These are phyloP conservation scores for Silvanus unidentatus DNA, from an alignment of 2,888 invertebrate species.

Conservation along the genomic window DNA sequence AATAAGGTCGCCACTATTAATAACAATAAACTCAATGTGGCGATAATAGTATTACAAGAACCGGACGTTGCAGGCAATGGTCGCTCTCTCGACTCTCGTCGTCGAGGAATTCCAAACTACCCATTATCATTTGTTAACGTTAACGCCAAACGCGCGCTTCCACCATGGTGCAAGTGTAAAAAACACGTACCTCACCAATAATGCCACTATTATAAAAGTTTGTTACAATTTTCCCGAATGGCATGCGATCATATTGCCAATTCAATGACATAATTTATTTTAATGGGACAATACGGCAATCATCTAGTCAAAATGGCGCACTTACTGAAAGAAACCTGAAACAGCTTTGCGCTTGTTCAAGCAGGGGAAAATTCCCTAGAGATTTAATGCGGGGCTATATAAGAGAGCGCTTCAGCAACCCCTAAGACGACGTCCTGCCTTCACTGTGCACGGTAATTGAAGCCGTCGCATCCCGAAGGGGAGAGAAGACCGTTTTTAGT, in stretches of 20 bases:
- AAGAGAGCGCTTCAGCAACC: slow-evolving; percentile 11
- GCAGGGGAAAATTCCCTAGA: too few species aligned
- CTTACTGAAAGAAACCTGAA: background rate
- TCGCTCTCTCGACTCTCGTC: slow-evolving; percentile 26
- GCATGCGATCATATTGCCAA: too few species aligned
- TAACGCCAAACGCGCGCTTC: too few species aligned
- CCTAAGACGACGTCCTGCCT: slow-evolving; percentile 15
- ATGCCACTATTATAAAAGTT: background rate
- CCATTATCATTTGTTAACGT: slow-evolving; percentile 47
- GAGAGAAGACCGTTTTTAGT: slow-evolving; percentile 25
- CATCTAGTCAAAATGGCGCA: background rate
- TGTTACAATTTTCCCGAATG: too few species aligned
- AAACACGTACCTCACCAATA: slow-evolving; percentile 8
- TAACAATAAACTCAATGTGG: slow-evolving; percentile 49
- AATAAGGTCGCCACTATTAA: slow-evolving; percentile 47
- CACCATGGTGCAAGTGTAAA: slow-evolving; percentile 31
- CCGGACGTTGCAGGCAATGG: slow-evolving; percentile 32
- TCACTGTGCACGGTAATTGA: slow-evolving; percentile 25
- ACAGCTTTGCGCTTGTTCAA: too few species aligned
- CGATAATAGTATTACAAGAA: slow-evolving; percentile 47
- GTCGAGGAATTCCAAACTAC: slow-evolving; percentile 44
- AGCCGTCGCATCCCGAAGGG: slow-evolving; percentile 30
- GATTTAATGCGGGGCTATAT: too few species aligned
- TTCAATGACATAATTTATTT: too few species aligned
- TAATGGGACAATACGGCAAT: too few species aligned